Evolutionary conservation across 2,888 invertebrate species (phyloP).

Genomic region (Himalopsyche kuldschensis): DNA sequence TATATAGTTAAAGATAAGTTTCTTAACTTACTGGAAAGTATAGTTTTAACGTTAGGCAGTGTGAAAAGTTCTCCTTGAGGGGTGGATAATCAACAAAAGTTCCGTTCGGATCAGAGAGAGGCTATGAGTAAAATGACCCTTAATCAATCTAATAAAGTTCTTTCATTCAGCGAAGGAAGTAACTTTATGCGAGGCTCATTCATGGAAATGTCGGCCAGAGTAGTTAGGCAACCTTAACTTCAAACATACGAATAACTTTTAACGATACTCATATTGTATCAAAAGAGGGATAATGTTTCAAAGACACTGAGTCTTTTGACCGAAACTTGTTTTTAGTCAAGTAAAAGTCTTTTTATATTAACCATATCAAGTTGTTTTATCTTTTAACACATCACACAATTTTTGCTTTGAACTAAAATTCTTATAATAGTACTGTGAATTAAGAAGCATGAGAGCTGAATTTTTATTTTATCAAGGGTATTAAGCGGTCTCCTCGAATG

Average conservation of each 20-base stretch:
- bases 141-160: conserved; percentile 32
- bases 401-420: too few relatives aligned
- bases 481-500: too few relatives aligned
- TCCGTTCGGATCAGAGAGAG: neutral
- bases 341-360: too few relatives aligned
- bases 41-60: neutral
- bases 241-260: neutral
- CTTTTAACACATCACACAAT: too few relatives aligned
- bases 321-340: neutral
- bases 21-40: neutral
- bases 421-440: too few relatives aligned
- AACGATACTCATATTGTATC: neutral
- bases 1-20: too few relatives aligned
- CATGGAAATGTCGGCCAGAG: neutral
- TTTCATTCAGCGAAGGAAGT: conserved; percentile 8
- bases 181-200: neutral
- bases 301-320: neutral
- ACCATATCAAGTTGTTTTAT: too few relatives aligned
- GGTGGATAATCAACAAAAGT: conserved; percentile 17
- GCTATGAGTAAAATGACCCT: conserved; percentile 30
- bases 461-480: too few relatives aligned
- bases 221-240: neutral
- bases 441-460: too few relatives aligned
- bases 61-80: conserved; percentile 4
- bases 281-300: neutral